Evolutionary conservation across 2,888 invertebrate genomes (phyloP).

Genomic region (Trileptium ribeirensis): DNA sequence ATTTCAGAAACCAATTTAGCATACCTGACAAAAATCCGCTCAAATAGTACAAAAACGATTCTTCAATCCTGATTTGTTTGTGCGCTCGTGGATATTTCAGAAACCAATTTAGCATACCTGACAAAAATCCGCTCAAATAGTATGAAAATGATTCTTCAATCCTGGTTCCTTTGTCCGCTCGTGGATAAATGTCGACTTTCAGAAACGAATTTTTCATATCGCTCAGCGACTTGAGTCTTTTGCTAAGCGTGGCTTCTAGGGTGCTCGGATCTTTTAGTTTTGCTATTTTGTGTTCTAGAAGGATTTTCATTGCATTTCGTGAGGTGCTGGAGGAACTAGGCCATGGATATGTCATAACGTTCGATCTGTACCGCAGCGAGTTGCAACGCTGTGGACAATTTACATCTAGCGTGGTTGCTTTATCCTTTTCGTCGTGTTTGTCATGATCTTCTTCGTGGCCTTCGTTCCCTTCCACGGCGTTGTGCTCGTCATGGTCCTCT

Average conservation of each 20-base stretch:
- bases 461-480: too few relatives aligned
- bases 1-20: too few relatives aligned
- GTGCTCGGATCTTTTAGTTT: not conserved
- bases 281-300: not conserved
- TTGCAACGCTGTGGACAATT: too few relatives aligned
- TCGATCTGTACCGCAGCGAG: not conserved
- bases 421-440: too few relatives aligned
- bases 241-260: not conserved
- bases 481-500: too few relatives aligned
- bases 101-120: too few relatives aligned
- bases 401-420: too few relatives aligned
- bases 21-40: not conserved
- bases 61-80: not conserved
- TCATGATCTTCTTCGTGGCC: too few relatives aligned
- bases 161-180: not conserved
- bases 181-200: not conserved
- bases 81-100: not conserved
- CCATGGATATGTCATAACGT: not conserved
- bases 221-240: not conserved
- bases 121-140: not conserved
- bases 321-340: not conserved
- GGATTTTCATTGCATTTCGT: not conserved
- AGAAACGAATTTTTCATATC: not conserved
- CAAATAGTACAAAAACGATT: not conserved
- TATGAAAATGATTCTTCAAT: not conserved